Evolutionary conservation across 2,113 vertebrate genomes (phyloP).

Genomic region (Dryoscopus gambensis): DNA sequence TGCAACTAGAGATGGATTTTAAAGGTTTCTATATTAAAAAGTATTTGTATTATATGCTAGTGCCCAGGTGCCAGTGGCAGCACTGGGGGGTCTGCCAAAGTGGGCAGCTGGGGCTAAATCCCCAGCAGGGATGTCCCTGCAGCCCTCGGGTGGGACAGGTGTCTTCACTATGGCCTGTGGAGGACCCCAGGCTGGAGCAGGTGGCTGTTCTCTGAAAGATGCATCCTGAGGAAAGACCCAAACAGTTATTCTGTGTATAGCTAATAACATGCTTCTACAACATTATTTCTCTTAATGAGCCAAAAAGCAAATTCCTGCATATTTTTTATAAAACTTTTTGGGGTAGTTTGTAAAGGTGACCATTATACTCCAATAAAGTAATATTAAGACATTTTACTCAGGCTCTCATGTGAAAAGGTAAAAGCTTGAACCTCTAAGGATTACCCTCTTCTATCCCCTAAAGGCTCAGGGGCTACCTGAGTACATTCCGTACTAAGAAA

Average conservation of each 20-base stretch:
- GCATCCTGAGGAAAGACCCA: background rate
- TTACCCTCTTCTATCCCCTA: background rate
- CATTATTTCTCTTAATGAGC: background rate
- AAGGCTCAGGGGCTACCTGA: background rate
- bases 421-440: background rate
- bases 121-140: background rate
- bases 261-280: background rate
- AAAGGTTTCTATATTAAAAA: background rate
- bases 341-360: background rate
- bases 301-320: rapidly evolving
- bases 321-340: background rate
- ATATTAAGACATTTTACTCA: background rate
- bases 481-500: background rate
- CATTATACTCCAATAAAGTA: background rate
- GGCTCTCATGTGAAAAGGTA: background rate
- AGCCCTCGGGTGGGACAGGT: rapidly evolving
- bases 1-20: background rate
- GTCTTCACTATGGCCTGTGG: too few relatives aligned
- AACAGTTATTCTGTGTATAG: background rate
- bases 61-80: background rate
- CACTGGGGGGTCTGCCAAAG: background rate
- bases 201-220: background rate
- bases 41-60: background rate
- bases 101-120: background rate
- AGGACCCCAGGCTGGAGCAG: background rate